phyloP scores from a whole-genome alignment of 1,140 invertebrate species.

The Hirudo medicinalis region DNA sequence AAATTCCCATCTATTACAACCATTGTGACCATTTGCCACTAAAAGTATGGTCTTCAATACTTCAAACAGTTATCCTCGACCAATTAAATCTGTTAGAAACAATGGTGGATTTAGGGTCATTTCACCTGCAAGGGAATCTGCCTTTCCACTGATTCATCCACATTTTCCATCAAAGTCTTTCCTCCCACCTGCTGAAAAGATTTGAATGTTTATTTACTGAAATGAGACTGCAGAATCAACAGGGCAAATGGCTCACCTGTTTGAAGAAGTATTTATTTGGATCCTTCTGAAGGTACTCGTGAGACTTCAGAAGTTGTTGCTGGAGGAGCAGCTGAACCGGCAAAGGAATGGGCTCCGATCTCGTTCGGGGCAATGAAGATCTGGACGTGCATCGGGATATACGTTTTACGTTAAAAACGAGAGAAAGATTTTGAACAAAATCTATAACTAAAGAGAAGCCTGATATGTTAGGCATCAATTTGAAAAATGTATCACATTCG shows the following conservation, averaged over 20 bases:
- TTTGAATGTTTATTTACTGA: too few relatives aligned
- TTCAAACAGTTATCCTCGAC: too few relatives aligned
- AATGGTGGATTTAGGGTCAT: too few relatives aligned
- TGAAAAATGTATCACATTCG: too few relatives aligned
- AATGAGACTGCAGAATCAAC: too few relatives aligned
- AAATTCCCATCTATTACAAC: too few relatives aligned
- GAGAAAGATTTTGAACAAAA: too few relatives aligned
- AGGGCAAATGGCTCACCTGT: constrained; percentile 27
- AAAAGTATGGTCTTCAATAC: too few relatives aligned
- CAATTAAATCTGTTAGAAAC: too few relatives aligned
- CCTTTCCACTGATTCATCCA: constrained; percentile 46
- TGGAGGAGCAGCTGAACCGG: constrained; percentile 60
- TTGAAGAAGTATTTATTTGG: constrained; percentile 30
- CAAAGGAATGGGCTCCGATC: constrained; percentile 70
- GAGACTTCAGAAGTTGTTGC: constrained; percentile 48
- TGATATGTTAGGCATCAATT: too few relatives aligned
- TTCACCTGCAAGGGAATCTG: constrained; percentile 3
- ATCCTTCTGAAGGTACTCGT: constrained; percentile 54
- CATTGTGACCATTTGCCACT: too few relatives aligned
- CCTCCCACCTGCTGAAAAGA: constrained; percentile 53
- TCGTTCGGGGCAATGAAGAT: constrained; percentile 40
- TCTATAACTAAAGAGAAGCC: too few relatives aligned
- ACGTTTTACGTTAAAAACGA: not conserved
- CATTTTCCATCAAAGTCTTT: constrained; percentile 51
- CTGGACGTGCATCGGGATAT: not conserved